These are phyloP conservation scores for Australoheros facetus DNA, from an alignment of 2,797 vertebrate genomes.

Conservation along the genomic window DNA sequence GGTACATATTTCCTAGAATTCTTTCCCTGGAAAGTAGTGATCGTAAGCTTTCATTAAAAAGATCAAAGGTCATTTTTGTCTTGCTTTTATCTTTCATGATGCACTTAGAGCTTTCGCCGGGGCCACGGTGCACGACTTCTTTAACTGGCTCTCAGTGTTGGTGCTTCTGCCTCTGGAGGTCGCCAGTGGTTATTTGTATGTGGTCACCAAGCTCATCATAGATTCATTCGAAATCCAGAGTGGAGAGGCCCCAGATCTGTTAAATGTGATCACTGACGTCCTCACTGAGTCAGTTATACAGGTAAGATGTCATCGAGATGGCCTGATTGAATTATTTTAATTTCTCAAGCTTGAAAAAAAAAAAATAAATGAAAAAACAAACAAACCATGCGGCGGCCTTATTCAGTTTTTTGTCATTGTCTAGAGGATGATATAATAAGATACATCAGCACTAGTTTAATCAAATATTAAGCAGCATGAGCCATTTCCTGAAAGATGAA, in stretches of 20 bases:
- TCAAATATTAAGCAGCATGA: neutral
- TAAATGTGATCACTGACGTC: conserved; percentile 94
- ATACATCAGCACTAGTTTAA: too few species aligned
- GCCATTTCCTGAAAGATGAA: neutral
- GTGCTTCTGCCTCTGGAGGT: conserved; percentile 90
- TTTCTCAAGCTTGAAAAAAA: neutral
- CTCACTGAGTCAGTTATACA: conserved; percentile 90
- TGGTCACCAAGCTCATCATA: conserved; percentile 83
- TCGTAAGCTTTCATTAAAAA: neutral
- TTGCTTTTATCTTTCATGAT: conserved; percentile 3
- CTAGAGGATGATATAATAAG: neutral
- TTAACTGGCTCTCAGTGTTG: conserved; percentile 96
- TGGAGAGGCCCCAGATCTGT: conserved; percentile 89
- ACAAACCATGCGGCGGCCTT: neutral
- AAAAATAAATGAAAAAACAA: neutral
- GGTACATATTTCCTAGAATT: neutral
- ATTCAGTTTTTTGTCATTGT: neutral
- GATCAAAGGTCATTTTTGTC: neutral
- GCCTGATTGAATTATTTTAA: neutral
- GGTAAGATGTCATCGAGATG: conserved; percentile 65
- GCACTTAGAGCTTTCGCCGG: conserved; percentile 91
- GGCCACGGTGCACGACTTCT: conserved; percentile 96
- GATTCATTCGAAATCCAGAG: conserved; percentile 87
- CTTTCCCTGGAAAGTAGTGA: neutral
- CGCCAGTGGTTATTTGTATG: conserved; percentile 85